Evolutionary conservation across 2,113 vertebrate genomes (phyloP).

Genomic region (Alligator mississippiensis): DNA sequence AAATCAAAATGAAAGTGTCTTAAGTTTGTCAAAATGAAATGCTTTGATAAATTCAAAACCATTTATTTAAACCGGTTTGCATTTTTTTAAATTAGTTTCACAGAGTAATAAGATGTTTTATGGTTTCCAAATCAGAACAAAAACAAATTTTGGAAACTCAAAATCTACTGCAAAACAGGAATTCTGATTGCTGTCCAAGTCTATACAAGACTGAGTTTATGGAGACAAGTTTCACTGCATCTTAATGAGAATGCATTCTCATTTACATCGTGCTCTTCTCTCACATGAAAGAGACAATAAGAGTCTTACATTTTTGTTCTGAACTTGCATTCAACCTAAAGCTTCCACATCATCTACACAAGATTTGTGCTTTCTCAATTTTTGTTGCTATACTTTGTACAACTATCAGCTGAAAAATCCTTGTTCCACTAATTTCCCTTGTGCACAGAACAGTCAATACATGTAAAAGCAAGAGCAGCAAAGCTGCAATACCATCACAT

Average conservation of each 20-base stretch:
- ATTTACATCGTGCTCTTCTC: not conserved
- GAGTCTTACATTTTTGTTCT: not conserved
- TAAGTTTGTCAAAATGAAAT: slow-evolving; percentile 20
- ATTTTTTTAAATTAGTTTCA: slow-evolving; percentile 14
- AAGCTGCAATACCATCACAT: slow-evolving; percentile 48
- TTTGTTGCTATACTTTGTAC: slow-evolving; percentile 4
- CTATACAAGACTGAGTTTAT: not conserved
- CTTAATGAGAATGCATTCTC: slow-evolving; percentile 2
- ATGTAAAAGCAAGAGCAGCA: slow-evolving; percentile 1
- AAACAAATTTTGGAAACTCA: slow-evolving; percentile 24
- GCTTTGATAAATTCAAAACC: slow-evolving; percentile 30
- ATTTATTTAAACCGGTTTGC: not conserved
- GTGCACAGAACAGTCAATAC: not conserved
- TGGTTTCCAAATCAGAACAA: slow-evolving; percentile 35
- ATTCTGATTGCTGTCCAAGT: slow-evolving; percentile 20
- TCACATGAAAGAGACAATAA: not conserved
- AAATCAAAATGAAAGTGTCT: slow-evolving; percentile 24
- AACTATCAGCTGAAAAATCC: not conserved
- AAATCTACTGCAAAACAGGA: slow-evolving; percentile 18
- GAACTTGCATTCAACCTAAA: not conserved
- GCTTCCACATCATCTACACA: not conserved
- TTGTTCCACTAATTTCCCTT: slow-evolving; percentile 1
- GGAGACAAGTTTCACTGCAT: not conserved
- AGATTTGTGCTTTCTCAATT: not conserved
- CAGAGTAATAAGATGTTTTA: not conserved